A percentile compares a stretch with the other conserved stretches of the same genome.
Conservation (phyloP, 2,113 vertebrate species). For the Paradoxurus hermaphroditus region DNA sequence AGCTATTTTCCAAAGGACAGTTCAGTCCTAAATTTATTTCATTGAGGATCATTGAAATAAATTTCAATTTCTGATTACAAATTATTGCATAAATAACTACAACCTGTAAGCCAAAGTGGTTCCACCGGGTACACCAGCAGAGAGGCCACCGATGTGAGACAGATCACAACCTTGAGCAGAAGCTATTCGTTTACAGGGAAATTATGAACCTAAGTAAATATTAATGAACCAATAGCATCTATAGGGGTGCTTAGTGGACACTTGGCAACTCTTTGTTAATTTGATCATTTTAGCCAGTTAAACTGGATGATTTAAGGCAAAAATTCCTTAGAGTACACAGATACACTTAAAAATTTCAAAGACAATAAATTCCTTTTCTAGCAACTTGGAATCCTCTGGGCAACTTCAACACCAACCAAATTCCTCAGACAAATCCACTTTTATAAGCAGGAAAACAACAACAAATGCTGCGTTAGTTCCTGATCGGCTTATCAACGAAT, state of each 20-base stretch:
- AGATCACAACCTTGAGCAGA: neutral
- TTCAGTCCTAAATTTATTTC: neutral
- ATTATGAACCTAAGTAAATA: neutral
- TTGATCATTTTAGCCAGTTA: neutral
- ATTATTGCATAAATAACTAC: conserved; percentile 13
- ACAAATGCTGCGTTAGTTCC: neutral
- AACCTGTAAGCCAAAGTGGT: neutral
- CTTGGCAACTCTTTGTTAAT: neutral
- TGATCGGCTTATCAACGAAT: neutral
- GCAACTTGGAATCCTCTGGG: neutral
- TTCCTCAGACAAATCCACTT: neutral
- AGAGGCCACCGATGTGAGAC: neutral
- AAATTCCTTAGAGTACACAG: neutral
- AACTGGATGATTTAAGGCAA: neutral
- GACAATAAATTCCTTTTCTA: neutral
- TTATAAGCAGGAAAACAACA: neutral
- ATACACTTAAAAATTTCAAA: neutral
- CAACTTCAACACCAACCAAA: neutral
- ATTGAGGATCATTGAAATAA: conserved; percentile 13
- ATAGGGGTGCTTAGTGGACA: neutral
- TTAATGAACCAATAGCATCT: neutral
- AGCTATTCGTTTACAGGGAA: neutral
- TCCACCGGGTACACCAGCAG: neutral
- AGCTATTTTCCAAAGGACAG: neutral
- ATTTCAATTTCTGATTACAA: neutral